A percentile compares a stretch with the other conserved stretches of the same genome.
Evolutionary conservation across 2,888 invertebrate genomes (phyloP).

Genomic region (Tiliacea citrago): DNA sequence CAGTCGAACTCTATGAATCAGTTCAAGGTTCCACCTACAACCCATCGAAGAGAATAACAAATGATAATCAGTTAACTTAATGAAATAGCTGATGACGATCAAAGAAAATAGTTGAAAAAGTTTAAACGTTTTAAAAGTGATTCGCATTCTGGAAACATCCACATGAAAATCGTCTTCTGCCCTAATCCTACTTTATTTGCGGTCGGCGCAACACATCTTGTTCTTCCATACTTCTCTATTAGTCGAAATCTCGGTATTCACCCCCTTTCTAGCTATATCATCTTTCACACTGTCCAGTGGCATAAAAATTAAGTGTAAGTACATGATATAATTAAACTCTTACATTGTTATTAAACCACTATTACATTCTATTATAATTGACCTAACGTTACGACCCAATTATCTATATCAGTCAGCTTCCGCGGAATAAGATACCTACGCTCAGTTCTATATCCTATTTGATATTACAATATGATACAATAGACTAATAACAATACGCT

Average conservation of each 20-base stretch:
- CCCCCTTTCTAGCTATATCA: too few species aligned
- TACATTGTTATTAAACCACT: too few species aligned
- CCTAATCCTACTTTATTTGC: too few species aligned
- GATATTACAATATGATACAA: background rate
- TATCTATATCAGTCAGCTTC: slow-evolving; percentile 19
- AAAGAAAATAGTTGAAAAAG: background rate
- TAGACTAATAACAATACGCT: background rate
- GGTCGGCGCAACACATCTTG: too few species aligned
- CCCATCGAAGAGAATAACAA: slow-evolving; percentile 2
- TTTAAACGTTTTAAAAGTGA: too few species aligned
- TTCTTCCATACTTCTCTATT: too few species aligned
- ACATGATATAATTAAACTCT: too few species aligned
- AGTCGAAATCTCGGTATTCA: too few species aligned
- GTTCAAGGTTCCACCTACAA: slow-evolving; percentile 58
- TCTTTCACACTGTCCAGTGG: too few species aligned
- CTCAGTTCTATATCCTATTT: background rate
- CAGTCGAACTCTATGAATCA: slow-evolving; percentile 51
- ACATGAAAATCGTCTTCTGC: too few species aligned
- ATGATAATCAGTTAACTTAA: slow-evolving; percentile 5
- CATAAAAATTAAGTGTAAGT: too few species aligned
- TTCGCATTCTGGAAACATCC: too few species aligned
- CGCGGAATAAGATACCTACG: slow-evolving; percentile 14
- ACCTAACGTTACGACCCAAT: slow-evolving; percentile 10
- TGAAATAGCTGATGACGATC: slow-evolving; percentile 11
- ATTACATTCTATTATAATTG: background rate